Evolutionary conservation across 2,113 vertebrate species (phyloP), one percentile per base, ranked within the genome.

Genomic region (Emydocephalus ijimae): DNA sequence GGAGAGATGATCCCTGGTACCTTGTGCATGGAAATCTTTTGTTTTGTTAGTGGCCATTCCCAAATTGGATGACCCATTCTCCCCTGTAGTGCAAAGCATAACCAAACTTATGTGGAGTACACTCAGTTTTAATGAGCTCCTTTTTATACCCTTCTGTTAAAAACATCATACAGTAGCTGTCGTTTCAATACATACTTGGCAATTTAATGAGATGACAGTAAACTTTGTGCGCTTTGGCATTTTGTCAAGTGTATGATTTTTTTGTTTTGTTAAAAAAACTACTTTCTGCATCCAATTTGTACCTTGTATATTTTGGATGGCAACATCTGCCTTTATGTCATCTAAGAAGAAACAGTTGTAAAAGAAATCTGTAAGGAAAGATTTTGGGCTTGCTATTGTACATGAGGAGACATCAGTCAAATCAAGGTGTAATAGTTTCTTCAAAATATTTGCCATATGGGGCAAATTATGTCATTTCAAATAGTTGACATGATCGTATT

Each of bases 161-260:
- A 21, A 90, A 20, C 0, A 85, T 88, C 20, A 89, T 90, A 50
- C 48, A 50, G 8, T 50, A 56, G 85, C 29, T 93, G 74, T 92
- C 85, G 45, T 90, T 96, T 95, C 92, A 34, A 85, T 45, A 59
- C 61, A 50, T 64, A 1, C 1, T 74, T 64, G 48, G 10, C 93
- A 90, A 92, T 92, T 96, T 94, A 95, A 94, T 94, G 81, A 95
- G 39, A 91, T 3, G 48, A 39, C 59, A 94, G 64, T 61, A 88
- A 88, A 91, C 54, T 74, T 18, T 81, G 39, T 91, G 18, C 50
- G 69, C 69, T 14, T 96, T 1, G 87, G 56, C 87, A 92, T 93
- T 95, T 94, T 59, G 95, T 93, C 24, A 81, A 88, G 69, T 91
- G 74, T 21, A 55, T 88, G 95, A 85, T 92, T 95, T 86, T 94